A percentile compares a stretch with the other conserved stretches of the same genome.
Conservation (phyloP, 2,797 vertebrate genomes). For the Aulostomus chinensis region DNA sequence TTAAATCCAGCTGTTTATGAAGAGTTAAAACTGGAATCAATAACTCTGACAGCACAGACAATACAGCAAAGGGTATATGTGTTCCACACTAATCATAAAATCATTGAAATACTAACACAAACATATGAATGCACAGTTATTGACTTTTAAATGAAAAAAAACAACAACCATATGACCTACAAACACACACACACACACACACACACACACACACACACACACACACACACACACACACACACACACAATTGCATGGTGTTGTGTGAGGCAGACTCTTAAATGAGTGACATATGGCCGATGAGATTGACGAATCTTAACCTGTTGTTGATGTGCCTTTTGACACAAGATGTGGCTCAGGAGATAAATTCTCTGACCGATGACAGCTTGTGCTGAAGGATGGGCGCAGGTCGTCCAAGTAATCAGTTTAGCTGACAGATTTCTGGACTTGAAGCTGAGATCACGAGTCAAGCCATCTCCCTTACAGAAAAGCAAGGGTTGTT, state of each 20-base stretch:
- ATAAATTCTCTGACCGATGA: constrained; percentile 64
- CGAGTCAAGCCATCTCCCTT: too few species aligned
- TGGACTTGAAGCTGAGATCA: constrained; percentile 54
- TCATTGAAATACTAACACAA: constrained; percentile 2
- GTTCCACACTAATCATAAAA: not conserved
- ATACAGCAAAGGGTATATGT: constrained; percentile 7
- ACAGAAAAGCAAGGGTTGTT: too few species aligned
- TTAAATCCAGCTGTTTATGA: too few species aligned
- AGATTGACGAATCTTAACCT: constrained; percentile 47
- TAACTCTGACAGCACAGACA: not conserved
- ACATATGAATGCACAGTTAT: not conserved
- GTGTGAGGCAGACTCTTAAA: too few species aligned
- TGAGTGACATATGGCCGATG: constrained; percentile 45
- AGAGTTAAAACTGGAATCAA: constrained; percentile 9
- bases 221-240: too few species aligned
- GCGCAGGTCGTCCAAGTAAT: constrained; percentile 58
- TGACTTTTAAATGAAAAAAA: not conserved
- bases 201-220: too few species aligned
- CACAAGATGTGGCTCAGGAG: constrained; percentile 43
- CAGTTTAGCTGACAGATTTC: constrained; percentile 66
- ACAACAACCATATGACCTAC: not conserved
- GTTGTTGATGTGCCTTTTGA: constrained; percentile 61
- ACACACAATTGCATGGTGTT: too few species aligned
- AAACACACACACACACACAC: not conserved
- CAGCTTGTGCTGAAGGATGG: constrained; percentile 62